Conservation (phyloP, 2,113 vertebrate genomes). For the Corythoichthys haematopterus region DNA sequence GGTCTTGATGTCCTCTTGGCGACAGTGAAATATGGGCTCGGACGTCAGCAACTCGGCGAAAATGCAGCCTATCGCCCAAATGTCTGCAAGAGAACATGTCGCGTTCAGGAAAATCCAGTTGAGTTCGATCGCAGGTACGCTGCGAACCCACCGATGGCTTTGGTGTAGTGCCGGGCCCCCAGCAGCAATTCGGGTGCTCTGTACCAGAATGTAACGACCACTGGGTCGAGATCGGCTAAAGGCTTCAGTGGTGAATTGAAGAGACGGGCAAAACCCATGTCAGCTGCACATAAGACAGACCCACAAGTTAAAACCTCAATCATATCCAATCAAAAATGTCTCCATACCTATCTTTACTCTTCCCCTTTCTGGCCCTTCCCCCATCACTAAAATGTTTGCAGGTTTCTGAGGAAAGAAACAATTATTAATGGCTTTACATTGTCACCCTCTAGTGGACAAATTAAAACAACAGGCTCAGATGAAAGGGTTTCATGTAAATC, state of each 20-base stretch:
- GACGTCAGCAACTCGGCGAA: slow-evolving; percentile 99
- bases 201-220: slow-evolving; percentile 99
- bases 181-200: slow-evolving; percentile 96
- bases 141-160: slow-evolving; percentile 89
- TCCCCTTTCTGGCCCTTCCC: slow-evolving; percentile 98
- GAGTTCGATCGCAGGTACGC: background rate
- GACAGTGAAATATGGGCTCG: slow-evolving; percentile 99
- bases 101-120: background rate
- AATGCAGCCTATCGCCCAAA: slow-evolving; percentile 99
- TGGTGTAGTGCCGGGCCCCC: slow-evolving; percentile 99
- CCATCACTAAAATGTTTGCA: slow-evolving; percentile 99
- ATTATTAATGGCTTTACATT: slow-evolving; percentile 10
- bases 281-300: slow-evolving; percentile 72
- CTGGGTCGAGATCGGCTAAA: slow-evolving; percentile 99
- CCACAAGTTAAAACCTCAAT: background rate
- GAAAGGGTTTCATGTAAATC: background rate
- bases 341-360: slow-evolving; percentile 99
- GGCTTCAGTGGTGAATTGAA: slow-evolving; percentile 99
- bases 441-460: slow-evolving; percentile 55
- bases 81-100: slow-evolving; percentile 75
- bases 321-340: background rate
- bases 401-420: slow-evolving; percentile 83
- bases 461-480: background rate
- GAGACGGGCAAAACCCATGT: slow-evolving; percentile 99
- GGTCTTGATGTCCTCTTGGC: slow-evolving; percentile 99